Evolutionary conservation across 2,888 invertebrate species (phyloP).

Genomic region (Geophilus truncorum): DNA sequence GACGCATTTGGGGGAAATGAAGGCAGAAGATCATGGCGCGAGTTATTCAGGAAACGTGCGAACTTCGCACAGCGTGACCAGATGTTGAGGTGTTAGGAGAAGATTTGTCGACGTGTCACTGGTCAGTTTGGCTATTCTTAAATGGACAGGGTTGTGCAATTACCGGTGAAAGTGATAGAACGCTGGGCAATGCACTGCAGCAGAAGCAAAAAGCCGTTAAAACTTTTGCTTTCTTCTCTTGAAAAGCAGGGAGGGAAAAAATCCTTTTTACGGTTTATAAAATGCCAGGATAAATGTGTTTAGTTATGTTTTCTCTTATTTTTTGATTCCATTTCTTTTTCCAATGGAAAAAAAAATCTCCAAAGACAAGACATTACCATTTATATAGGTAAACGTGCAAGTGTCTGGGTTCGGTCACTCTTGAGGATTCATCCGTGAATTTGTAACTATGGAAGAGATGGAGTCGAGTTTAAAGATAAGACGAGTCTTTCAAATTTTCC

Average conservation of each 20-base stretch:
- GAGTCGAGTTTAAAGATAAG: background rate
- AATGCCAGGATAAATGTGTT: background rate
- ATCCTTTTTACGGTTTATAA: background rate
- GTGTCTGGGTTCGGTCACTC: background rate
- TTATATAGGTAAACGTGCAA: constrained; percentile 8
- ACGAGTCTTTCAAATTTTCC: background rate
- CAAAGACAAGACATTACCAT: background rate
- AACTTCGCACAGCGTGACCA: background rate
- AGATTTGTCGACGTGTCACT: constrained; percentile 16
- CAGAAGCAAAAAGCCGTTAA: background rate
- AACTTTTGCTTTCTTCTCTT: background rate
- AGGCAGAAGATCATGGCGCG: constrained; percentile 14
- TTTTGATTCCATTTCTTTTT: background rate
- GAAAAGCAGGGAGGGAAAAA: too few species aligned
- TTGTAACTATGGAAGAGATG: background rate
- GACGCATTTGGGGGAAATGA: constrained; percentile 2
- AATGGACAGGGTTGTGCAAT: background rate
- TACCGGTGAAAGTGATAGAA: background rate
- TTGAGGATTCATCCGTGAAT: background rate
- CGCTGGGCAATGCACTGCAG: too few species aligned
- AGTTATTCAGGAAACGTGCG: constrained; percentile 8
- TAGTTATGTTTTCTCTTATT: background rate
- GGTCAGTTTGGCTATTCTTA: background rate
- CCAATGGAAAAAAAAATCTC: background rate
- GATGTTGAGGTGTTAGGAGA: background rate